Base-by-base conservation (phyloP, 1,140 invertebrate genomes). In the Parasteatoda tepidariorum region DNA sequence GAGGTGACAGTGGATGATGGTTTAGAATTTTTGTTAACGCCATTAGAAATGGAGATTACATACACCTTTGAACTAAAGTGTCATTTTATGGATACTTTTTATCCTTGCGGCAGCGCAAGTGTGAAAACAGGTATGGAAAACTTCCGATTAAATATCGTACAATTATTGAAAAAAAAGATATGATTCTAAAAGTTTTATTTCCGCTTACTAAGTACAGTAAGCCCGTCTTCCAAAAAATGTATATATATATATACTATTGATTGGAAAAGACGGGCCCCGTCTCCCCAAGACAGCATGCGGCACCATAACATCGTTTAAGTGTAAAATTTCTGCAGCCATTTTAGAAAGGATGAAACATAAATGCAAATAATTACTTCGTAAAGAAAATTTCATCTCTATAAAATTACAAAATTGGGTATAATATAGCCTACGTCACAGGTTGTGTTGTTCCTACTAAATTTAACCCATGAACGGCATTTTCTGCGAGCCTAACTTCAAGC, bases 61-160 rank as follows among this genome's bases (percentile, higher is more conserved):
- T 83, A 83, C n/a, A 30, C 24, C 1, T 83, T 83, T 54, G 22
- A 22, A 4, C 15, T 83, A 13, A n/a, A 26, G 2, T 83, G 79
- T 15, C 33, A 13, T 5, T 83, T 71, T 31, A 55, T 30, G 2
- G 18, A 33, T 13, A 31, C n/a, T 3, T 67, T 48, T n/a, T 13
- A 73, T 73, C n/a, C 55, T 31, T 83, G 79, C 33, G 79, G 67
- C 2, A 18, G 6, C 3, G 33, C 28, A 5, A 22, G 18, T 31
- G 34, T 78, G 3, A 55, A 7, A 24, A 78, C 75, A 66, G 75
- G 75, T 67, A n/a, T 34, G 57, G 22, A n/a, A n/a, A n/a, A n/a
- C n/a, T 67, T 22, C 1, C 1, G 1, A 11, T 66, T 66, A 6
- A 1, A 30, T 9, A 0, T 66, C 11, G 30, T 66, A 22, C 13